phyloP scores from a whole-genome alignment of 2,888 invertebrate genomes.

The Dasypolia templi region DNA sequence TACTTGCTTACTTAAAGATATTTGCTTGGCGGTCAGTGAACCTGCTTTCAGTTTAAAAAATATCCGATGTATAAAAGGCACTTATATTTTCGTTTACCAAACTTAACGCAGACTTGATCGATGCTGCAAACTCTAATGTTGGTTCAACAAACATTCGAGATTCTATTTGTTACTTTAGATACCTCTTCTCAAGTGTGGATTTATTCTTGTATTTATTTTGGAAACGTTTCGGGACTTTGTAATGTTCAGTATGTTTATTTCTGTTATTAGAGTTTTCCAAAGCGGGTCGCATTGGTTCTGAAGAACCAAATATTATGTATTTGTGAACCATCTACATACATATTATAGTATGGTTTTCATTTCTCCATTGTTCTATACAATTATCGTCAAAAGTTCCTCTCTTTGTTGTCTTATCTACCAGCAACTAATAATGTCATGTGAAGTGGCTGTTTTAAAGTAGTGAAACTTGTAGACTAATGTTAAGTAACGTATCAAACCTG shows the following conservation, averaged over 20 bases:
- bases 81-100: constrained; percentile 44
- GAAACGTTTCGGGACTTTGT: constrained; percentile 14
- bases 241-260: constrained; percentile 31
- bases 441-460: neutral
- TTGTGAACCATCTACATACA: neutral
- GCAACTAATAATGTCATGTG: neutral
- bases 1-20: neutral
- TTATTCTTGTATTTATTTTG: constrained; percentile 57
- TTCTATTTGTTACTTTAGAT: constrained; percentile 61
- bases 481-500: too few species aligned
- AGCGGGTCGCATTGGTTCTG: neutral
- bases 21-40: neutral
- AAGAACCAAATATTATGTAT: constrained; percentile 9
- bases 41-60: constrained; percentile 11
- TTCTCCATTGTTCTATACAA: neutral
- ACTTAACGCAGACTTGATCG: constrained; percentile 60
- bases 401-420: neutral
- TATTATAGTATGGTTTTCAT: neutral
- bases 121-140: constrained; percentile 59
- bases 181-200: constrained; percentile 52
- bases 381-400: too few species aligned
- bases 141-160: constrained; percentile 62
- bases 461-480: too few species aligned
- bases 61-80: constrained; percentile 2
- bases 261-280: constrained; percentile 22